Conservation (phyloP, 2,888 invertebrate genomes). For the Hydroisotoma schaefferi region DNA sequence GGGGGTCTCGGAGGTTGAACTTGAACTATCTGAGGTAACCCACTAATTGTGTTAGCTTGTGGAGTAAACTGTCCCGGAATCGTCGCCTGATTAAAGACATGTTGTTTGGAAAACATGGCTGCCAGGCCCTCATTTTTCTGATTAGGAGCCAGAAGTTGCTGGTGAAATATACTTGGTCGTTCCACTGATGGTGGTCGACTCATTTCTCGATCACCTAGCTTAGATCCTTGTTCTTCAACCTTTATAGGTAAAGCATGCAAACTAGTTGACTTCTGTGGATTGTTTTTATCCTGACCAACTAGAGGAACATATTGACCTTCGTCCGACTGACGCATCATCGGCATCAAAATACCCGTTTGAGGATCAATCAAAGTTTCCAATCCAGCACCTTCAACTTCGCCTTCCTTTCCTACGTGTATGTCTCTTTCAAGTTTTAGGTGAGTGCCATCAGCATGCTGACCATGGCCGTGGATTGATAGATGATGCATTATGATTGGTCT, state of each 20-base stretch:
- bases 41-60: not conserved
- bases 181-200: constrained; percentile 5
- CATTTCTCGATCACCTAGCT: constrained; percentile 9
- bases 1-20: not conserved
- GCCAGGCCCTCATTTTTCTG: constrained; percentile 44
- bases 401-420: constrained; percentile 1
- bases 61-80: not conserved
- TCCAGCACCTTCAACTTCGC: not conserved
- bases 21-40: not conserved
- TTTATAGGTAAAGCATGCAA: not conserved
- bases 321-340: constrained; percentile 68
- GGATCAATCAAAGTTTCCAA: constrained; percentile 64
- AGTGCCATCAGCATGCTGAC: not conserved
- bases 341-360: constrained; percentile 67
- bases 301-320: constrained; percentile 66
- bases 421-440: constrained; percentile 2
- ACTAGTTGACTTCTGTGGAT: constrained; percentile 1
- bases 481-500: not conserved
- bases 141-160: constrained; percentile 22
- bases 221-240: not conserved
- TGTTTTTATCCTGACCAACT: constrained; percentile 5
- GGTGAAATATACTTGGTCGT: constrained; percentile 12
- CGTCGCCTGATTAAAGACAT: not conserved
- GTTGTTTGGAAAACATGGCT: constrained; percentile 27
- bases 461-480: not conserved